Base-by-base conservation (phyloP, 2,888 invertebrate genomes). In the Drosophila ustulata region DNA sequence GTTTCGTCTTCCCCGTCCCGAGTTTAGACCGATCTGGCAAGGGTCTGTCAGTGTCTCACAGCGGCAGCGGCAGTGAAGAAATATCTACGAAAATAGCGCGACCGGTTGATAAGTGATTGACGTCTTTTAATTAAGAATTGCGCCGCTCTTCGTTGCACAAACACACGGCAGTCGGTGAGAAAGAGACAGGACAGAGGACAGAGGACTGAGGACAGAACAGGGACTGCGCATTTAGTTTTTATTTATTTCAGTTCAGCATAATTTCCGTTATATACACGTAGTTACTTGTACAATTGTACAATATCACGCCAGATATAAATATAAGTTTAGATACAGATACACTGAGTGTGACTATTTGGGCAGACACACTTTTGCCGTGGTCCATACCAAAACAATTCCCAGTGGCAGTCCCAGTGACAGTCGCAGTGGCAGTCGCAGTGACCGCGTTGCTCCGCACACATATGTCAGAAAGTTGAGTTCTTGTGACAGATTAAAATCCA, bases 401-500 rank as follows among this genome's bases (percentile, higher is more conserved):
- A 49, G 53, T 50, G 26, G 4, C 70, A 34, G 66, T 53, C 28
- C 1, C 53, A 52, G 47, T 46, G 34, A 43, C 62, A 62, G 52
- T 62, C 37, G 4, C 64, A 18, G 18, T 18, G 13, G 8, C 70
- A 75, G 71, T 75, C 62, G 25, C 71, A 64, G 71, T 59, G 46
- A 45, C 62, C 50, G 66, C 50, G 9, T 49, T 41, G 41, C 61
- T 47, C 56, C n/a, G 25, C 47, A 67, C 26, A 73, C 71, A 37
- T 63, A 66, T 77, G 78, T 77, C 81, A 78, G 74, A 82, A 81
- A 81, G 52, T 88, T 85, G 87, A 84, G 68, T 78, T 75, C 84
- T 76, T 87, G 90, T 90, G 89, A 90, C 89, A 90, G 90, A 90
- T 90, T 90, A 90, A 90, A 90, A 90, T 90, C 89, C 89, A 90